Evolutionary conservation across 1,140 invertebrate genomes (phyloP).

Genomic region (Nasonia vitripennis): DNA sequence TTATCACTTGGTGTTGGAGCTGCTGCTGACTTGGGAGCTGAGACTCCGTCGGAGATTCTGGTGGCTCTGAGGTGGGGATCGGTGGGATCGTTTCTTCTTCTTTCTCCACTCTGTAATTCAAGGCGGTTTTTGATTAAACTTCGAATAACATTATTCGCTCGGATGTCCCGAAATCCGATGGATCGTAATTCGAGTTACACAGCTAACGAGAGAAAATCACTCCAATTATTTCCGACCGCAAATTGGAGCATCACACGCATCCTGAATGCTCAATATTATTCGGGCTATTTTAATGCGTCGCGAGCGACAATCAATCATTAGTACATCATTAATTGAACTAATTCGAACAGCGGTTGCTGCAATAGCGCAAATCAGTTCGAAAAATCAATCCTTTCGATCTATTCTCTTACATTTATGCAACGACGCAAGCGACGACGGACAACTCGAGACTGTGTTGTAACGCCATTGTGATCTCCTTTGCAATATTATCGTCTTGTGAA

Average conservation of each 20-base stretch:
- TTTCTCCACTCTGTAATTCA: slow-evolving; percentile 64
- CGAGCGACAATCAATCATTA: neutral
- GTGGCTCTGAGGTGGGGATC: slow-evolving; percentile 71
- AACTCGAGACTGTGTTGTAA: too few relatives aligned
- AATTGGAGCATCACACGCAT: neutral
- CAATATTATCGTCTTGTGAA: too few relatives aligned
- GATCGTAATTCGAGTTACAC: neutral
- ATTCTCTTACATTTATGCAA: too few relatives aligned
- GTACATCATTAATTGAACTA: too few relatives aligned
- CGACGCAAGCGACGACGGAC: too few relatives aligned
- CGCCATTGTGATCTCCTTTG: too few relatives aligned
- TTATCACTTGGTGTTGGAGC: slow-evolving; percentile 80
- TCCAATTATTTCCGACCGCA: neutral
- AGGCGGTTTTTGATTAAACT: neutral
- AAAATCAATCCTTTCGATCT: too few relatives aligned
- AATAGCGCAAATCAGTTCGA: too few relatives aligned
- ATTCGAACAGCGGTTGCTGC: too few relatives aligned
- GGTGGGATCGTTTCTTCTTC: slow-evolving; percentile 71
- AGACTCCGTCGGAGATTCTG: slow-evolving; percentile 70
- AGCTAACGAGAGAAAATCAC: neutral
- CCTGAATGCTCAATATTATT: neutral
- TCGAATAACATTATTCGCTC: neutral
- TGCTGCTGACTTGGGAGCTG: slow-evolving; percentile 59
- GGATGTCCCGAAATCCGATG: neutral
- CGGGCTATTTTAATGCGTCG: neutral